phyloP scores from a whole-genome alignment of 1,140 invertebrate genomes.

The Bombus impatiens region DNA sequence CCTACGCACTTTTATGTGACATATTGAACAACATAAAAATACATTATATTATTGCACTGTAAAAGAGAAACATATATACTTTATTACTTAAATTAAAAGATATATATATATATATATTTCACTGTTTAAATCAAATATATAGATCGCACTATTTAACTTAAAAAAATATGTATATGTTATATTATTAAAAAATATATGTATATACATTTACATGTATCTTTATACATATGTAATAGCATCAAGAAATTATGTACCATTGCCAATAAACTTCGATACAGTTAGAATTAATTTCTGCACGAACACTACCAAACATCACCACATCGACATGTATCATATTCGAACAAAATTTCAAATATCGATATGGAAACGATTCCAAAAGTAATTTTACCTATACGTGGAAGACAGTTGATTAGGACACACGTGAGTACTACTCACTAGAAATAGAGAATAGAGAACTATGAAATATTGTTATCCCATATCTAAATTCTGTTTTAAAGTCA shows the following conservation, averaged over 20 bases:
- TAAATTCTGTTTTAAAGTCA: background rate
- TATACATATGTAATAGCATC: background rate
- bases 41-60: background rate
- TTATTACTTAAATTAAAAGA: background rate
- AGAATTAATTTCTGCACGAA: background rate
- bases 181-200: background rate
- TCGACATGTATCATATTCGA: too few relatives aligned
- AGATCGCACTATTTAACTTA: too few relatives aligned
- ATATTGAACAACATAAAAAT: background rate
- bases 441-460: background rate
- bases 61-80: background rate
- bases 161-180: too few relatives aligned
- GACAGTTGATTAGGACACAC: background rate
- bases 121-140: background rate
- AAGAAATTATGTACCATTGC: background rate
- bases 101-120: background rate
- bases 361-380: background rate
- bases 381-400: background rate
- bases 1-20: too few relatives aligned
- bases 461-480: conserved; percentile 2
- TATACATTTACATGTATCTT: background rate
- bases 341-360: background rate
- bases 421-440: conserved; percentile 13
- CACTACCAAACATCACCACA: background rate
- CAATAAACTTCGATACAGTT: background rate